Conservation (phyloP, 2,797 vertebrate genomes). For the Clarias pachynema region DNA sequence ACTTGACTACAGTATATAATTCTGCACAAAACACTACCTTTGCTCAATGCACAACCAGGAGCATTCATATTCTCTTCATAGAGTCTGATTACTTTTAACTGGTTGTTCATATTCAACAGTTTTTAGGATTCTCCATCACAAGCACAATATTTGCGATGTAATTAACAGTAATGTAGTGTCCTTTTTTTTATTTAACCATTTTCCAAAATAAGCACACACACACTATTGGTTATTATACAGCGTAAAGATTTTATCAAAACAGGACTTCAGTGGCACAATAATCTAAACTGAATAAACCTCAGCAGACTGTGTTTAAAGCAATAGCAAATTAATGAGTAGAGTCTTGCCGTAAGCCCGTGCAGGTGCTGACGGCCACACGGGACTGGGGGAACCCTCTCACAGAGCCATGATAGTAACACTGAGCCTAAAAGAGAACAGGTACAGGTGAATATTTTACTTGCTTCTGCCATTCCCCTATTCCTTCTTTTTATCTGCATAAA, state of each 20-base stretch:
- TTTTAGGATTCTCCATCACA: background rate
- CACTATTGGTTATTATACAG: background rate
- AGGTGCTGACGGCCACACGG: slow-evolving; percentile 83
- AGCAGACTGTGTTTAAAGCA: background rate
- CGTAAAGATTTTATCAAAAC: background rate
- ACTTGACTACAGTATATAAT: background rate
- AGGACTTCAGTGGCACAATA: background rate
- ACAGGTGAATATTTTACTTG: background rate
- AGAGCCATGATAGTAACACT: slow-evolving; percentile 85
- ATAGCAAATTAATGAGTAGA: background rate
- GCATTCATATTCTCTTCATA: background rate
- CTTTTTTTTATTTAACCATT: background rate
- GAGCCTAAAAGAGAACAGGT: slow-evolving; percentile 68
- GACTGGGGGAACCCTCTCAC: slow-evolving; percentile 71
- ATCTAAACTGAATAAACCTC: background rate
- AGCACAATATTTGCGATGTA: background rate
- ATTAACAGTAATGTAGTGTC: background rate
- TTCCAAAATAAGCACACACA: background rate
- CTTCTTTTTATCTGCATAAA: background rate
- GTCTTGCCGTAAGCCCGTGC: slow-evolving; percentile 82
- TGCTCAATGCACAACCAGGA: background rate
- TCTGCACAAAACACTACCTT: slow-evolving; percentile 7
- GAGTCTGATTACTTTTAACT: background rate
- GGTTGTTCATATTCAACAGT: background rate
- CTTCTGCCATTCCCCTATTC: background rate